Conservation (phyloP, 2,888 invertebrate genomes). For the Notodromas monacha region DNA sequence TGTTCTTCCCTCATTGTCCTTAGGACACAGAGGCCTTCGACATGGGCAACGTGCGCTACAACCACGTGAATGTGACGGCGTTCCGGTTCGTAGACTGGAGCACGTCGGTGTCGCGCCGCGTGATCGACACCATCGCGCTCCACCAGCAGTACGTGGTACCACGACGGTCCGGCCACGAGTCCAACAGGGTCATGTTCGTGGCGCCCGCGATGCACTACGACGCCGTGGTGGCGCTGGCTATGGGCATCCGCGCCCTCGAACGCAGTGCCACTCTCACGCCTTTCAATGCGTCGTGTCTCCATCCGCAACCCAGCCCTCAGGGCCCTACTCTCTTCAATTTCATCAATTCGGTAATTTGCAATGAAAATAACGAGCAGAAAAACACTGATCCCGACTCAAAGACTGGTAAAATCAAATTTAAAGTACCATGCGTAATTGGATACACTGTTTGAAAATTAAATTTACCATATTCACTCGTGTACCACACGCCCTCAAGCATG, state of each 20-base stretch:
- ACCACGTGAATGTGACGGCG: constrained; percentile 76
- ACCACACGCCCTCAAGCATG: too few species aligned
- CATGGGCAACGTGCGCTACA: too few species aligned
- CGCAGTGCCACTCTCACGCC: constrained; percentile 8
- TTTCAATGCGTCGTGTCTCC: constrained; percentile 10
- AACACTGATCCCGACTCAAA: too few species aligned
- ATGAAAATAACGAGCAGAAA: too few species aligned
- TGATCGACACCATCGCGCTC: not conserved
- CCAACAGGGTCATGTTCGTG: too few species aligned
- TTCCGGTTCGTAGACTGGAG: constrained; percentile 59
- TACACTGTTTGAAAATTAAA: too few species aligned
- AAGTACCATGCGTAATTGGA: too few species aligned
- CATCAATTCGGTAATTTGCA: constrained; percentile 10
- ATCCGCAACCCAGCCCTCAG: constrained; percentile 9
- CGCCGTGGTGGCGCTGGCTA: constrained; percentile 10
- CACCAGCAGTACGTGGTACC: not conserved
- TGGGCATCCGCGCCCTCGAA: constrained; percentile 10
- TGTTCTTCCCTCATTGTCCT: too few species aligned
- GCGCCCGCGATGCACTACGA: constrained; percentile 9
- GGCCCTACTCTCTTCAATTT: constrained; percentile 10
- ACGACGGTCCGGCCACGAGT: too few species aligned
- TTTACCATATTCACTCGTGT: too few species aligned
- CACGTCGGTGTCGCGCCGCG: constrained; percentile 6
- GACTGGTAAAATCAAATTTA: too few species aligned
- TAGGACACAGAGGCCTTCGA: too few species aligned